Conservation (phyloP, 2,888 invertebrate genomes). For the Cephus runcator region DNA sequence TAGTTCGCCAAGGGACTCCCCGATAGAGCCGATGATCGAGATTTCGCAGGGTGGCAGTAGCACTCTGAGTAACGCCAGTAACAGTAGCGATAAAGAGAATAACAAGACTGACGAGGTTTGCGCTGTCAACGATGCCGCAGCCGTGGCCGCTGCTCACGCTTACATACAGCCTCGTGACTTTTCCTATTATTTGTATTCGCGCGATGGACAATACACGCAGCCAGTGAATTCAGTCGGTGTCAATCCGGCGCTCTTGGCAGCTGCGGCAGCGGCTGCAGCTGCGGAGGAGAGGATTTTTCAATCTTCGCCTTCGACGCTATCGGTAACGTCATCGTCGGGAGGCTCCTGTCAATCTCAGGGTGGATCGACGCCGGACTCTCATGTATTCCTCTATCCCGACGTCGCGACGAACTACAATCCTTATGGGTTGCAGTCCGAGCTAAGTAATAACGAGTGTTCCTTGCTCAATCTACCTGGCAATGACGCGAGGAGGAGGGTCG, state of each 20-base stretch:
- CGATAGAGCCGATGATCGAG: slow-evolving; percentile 58
- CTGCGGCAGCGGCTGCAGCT: slow-evolving; percentile 64
- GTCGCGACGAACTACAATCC: slow-evolving; percentile 47
- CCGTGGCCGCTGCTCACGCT: slow-evolving; percentile 10
- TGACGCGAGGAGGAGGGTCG: slow-evolving; percentile 72
- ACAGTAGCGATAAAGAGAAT: slow-evolving; percentile 49
- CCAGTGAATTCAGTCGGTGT: slow-evolving; percentile 32
- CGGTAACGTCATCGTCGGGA: slow-evolving; percentile 32
- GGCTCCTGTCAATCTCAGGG: not conserved
- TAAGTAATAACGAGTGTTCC: slow-evolving; percentile 28
- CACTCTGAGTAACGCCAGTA: slow-evolving; percentile 52
- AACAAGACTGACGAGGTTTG: slow-evolving; percentile 50
- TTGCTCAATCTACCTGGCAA: slow-evolving; percentile 64
- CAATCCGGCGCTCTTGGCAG: slow-evolving; percentile 56
- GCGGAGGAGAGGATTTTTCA: slow-evolving; percentile 48
- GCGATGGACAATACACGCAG: slow-evolving; percentile 29
- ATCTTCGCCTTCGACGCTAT: slow-evolving; percentile 28
- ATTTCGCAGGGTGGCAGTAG: slow-evolving; percentile 56
- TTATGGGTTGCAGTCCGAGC: slow-evolving; percentile 50
- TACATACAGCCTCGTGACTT: slow-evolving; percentile 51
- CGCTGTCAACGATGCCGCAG: slow-evolving; percentile 15
- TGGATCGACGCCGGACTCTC: slow-evolving; percentile 37
- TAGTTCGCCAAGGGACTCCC: slow-evolving; percentile 62
- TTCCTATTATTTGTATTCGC: slow-evolving; percentile 62
- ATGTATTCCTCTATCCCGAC: slow-evolving; percentile 48